A percentile compares a stretch with the other conserved stretches of the same genome.
Conservation (phyloP, 2,113 vertebrate species). For the Microcebus griseorufus region DNA sequence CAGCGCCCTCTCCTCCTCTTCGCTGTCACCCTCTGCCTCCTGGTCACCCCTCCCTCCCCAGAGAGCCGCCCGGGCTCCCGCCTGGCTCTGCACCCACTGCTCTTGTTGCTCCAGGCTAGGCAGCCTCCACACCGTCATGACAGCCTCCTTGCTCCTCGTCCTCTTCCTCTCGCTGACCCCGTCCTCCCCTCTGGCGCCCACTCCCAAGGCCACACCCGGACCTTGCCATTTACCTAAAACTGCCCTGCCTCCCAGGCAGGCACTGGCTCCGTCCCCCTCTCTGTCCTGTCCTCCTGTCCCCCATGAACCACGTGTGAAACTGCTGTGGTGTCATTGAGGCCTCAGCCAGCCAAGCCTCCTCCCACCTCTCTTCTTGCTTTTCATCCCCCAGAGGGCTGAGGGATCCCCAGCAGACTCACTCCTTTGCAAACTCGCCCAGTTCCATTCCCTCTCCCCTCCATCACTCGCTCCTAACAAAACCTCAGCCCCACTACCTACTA, state of each 20-base stretch:
- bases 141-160: too few relatives aligned
- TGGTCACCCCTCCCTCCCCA: background rate
- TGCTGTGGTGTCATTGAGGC: background rate
- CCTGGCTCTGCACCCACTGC: background rate
- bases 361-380: background rate
- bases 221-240: background rate
- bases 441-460: background rate
- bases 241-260: background rate
- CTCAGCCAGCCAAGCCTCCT: background rate
- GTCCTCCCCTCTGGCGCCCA: background rate
- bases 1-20: background rate
- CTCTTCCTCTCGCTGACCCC: background rate
- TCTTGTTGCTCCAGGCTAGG: background rate
- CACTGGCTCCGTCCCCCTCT: background rate
- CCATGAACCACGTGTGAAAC: background rate
- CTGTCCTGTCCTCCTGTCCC: background rate
- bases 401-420: background rate
- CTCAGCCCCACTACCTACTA: background rate
- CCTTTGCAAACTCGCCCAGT: background rate
- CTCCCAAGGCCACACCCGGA: background rate
- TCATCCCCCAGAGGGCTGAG: background rate
- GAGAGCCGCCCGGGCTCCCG: background rate
- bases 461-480: background rate
- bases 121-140: rapidly evolving
- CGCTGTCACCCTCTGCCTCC: background rate